phyloP scores from a whole-genome alignment of 2,888 invertebrate genomes.

The Tenodera sinensis region DNA sequence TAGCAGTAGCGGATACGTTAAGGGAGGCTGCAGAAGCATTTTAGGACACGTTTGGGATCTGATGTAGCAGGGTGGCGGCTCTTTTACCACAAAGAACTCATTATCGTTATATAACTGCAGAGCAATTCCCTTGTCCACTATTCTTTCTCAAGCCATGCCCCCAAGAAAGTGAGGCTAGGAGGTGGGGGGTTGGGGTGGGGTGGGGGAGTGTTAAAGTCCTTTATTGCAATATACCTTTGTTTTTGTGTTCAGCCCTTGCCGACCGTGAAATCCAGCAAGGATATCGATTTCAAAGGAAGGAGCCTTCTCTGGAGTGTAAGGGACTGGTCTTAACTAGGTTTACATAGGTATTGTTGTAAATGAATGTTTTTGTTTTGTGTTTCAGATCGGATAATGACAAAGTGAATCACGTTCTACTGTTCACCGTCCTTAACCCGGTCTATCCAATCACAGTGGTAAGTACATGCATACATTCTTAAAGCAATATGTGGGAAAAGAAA shows the following conservation, averaged over 20 bases:
- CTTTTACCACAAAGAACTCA: no score
- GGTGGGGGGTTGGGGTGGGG: no score
- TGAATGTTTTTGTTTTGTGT: conserved; percentile 32
- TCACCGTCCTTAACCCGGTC: conserved; percentile 96
- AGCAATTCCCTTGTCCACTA: no score
- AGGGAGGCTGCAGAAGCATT: background rate
- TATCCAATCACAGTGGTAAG: conserved; percentile 99
- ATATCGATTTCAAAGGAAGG: background rate
- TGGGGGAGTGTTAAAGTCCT: no score
- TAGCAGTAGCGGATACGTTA: no score
- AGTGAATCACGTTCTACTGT: conserved; percentile 93
- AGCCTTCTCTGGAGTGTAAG: no score
- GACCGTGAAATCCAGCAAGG: background rate
- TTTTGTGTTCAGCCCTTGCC: background rate
- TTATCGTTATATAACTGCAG: no score
- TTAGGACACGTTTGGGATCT: background rate
- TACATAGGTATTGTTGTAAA: background rate
- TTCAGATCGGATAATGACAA: conserved; percentile 74
- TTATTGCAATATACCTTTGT: background rate
- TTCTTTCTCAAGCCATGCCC: no score
- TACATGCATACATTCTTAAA: conserved; percentile 38
- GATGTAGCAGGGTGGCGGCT: no score
- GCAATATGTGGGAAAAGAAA: no score
- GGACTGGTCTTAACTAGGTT: background rate
- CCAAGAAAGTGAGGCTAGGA: no score